Percentiles rank a stretch among this genome's conserved stretches.
Evolutionary conservation across 2,888 invertebrate genomes (phyloP).

Genomic region (Pachydiplax longipennis): DNA sequence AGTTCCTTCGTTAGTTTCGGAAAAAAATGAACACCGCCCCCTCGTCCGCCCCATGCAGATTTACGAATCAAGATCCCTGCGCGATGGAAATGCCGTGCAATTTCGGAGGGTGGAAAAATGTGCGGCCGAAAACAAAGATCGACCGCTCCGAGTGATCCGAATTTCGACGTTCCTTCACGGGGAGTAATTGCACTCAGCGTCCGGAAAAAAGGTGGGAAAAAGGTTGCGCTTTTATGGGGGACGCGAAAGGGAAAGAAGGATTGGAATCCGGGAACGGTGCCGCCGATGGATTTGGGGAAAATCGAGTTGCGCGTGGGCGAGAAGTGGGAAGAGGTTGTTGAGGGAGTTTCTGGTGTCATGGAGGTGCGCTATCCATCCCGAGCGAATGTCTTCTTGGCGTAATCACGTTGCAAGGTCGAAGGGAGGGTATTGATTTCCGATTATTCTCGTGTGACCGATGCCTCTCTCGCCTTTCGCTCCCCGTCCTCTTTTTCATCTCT

Average conservation of each 20-base stretch:
- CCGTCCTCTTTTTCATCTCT: not conserved
- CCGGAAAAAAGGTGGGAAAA: not conserved
- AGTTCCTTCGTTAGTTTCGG: too few relatives aligned
- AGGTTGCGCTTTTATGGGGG: not conserved
- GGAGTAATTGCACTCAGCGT: not conserved
- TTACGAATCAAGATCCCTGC: too few relatives aligned
- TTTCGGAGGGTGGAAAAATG: not conserved
- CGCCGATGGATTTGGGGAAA: not conserved
- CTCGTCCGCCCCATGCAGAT: too few relatives aligned
- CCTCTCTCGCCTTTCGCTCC: not conserved
- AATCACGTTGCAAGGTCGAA: not conserved
- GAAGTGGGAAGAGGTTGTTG: not conserved
- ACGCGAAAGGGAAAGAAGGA: not conserved
- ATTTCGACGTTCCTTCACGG: not conserved
- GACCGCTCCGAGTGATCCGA: not conserved
- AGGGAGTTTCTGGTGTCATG: constrained; percentile 1
- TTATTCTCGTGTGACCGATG: not conserved
- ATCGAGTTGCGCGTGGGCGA: not conserved
- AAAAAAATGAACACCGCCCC: too few relatives aligned
- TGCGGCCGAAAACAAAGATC: not conserved
- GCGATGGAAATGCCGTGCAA: not conserved
- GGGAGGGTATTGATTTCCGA: not conserved
- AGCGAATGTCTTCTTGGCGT: not conserved
- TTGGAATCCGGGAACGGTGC: not conserved
- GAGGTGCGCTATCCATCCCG: not conserved